Base-by-base conservation (phyloP, 2,888 invertebrate species). In the Rotaria magnacalcarata region DNA sequence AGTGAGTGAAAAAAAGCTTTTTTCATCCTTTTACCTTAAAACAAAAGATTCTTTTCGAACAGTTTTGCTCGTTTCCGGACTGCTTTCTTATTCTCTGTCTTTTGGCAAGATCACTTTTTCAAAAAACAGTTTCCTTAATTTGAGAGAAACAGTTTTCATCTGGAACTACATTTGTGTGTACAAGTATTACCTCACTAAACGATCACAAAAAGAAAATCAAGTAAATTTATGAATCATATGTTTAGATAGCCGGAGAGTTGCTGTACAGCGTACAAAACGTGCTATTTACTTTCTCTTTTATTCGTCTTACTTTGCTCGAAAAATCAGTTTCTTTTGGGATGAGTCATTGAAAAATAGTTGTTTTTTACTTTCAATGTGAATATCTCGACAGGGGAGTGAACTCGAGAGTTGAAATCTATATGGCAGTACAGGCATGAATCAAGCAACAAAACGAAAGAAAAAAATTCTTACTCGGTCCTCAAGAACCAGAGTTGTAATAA, bases 261-360 rank as follows among this genome's bases (percentile, higher is more conserved):
- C 54, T 54, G n/a, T n/a, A n/a, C n/a, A n/a, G n/a, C n/a, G 19
- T 54, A 54, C 54, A 54, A 19, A 54, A 54, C 54, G 54, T 58
- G 60, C 11, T 67, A 67, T 34, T 34, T 34, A 67, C 60, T 34
- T 67, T 67, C 60, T 67, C 60, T 67, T 67, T 67, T 58, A 58
- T n/a, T 58, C 58, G n/a, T 58, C n/a, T n/a, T 58, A n/a, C 34
- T 34, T 14, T 67, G 10, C 60, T 67, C 5, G 60, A 67, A 67
- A 34, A 67, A 67, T 67, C 60, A 14, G 27, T 67, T 67, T 27
- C n/a, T n/a, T 27, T 34, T 67, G 27, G 60, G n/a, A 34, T 67
- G 34, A 67, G 60, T 67, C 60, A 67, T 67, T 34, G 27, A 67
- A 27, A 14, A 67, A 24, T n/a, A 14, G 8, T 21, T n/a, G n/a